A percentile compares a stretch with the other conserved stretches of the same genome.
Conservation (phyloP, 2,113 vertebrate species). For the Hystrix brachyura region DNA sequence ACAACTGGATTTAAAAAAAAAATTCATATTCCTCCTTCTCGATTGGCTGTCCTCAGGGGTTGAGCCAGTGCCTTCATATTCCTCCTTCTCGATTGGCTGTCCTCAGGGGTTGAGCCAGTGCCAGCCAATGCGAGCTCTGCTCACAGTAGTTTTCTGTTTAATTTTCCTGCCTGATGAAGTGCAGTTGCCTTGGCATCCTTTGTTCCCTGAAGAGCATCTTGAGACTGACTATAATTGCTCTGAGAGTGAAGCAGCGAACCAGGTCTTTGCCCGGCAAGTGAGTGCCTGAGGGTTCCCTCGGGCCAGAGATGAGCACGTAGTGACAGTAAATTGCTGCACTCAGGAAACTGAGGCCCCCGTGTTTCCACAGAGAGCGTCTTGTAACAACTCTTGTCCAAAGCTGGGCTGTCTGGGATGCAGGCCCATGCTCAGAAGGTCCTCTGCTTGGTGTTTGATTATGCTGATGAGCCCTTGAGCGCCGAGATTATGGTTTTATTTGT, state of each 20-base stretch:
- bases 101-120: neutral
- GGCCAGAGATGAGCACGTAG: neutral
- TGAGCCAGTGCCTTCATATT: neutral
- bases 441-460: neutral
- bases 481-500: neutral
- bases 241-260: slow-evolving; percentile 17
- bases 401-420: neutral
- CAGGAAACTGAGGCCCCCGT: neutral
- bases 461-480: neutral
- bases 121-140: neutral
- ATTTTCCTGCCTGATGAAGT: slow-evolving; percentile 56
- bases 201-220: neutral
- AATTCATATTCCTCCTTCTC: neutral
- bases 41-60: neutral
- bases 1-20: neutral
- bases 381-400: neutral
- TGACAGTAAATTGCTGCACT: slow-evolving; percentile 35
- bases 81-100: neutral
- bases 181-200: slow-evolving; percentile 38
- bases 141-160: neutral
- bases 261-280: neutral
- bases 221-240: slow-evolving; percentile 30
- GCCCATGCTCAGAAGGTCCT: neutral
- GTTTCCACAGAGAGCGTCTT: neutral
- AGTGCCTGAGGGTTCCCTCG: neutral